Conservation (phyloP, 30 jellyfish, hydroid and myxozoan species). For the Nemopilema nomurai region DNA sequence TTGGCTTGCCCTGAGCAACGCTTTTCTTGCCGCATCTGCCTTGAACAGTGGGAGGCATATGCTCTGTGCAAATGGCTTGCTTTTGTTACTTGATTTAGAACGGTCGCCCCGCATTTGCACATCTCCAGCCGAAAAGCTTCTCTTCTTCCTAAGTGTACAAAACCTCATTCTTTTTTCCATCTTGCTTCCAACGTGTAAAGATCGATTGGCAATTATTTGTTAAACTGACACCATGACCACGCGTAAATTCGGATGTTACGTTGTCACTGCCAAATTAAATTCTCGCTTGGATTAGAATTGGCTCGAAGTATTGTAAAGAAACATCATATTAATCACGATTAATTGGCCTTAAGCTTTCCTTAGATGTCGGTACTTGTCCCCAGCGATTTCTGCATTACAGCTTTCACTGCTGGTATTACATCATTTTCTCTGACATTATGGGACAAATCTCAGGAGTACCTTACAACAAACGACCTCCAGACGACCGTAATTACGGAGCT, state of each 20-base stretch:
- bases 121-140: slow-evolving; percentile 21
- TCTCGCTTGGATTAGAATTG: neutral
- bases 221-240: neutral
- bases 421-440: neutral
- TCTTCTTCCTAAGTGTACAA: neutral
- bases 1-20: neutral
- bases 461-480: neutral
- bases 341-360: neutral
- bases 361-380: neutral
- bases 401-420: neutral
- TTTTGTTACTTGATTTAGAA: no score
- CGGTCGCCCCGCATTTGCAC: neutral
- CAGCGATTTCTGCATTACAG: neutral
- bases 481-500: neutral
- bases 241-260: neutral
- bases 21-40: neutral
- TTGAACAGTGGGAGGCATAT: no score
- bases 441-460: neutral
- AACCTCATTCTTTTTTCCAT: neutral
- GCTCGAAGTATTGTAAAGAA: neutral
- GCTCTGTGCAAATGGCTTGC: no score
- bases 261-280: neutral
- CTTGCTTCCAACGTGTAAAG: neutral
- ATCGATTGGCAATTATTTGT: no score
- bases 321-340: neutral